phyloP scores from a whole-genome alignment of 2,113 vertebrate species.

The Vanacampus margaritifer region DNA sequence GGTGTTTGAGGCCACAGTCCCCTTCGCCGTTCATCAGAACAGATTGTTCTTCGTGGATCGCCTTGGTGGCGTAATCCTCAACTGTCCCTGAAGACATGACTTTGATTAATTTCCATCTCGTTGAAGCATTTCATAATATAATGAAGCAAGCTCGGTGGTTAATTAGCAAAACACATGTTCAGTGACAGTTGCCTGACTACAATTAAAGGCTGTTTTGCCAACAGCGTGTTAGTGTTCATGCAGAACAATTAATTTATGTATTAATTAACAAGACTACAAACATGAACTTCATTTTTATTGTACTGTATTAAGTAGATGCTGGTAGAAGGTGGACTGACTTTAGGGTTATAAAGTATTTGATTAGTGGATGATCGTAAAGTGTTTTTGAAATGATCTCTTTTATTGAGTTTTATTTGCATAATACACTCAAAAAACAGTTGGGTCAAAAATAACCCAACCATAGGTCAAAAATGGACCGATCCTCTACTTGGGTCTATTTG shows the following conservation, averaged over 20 bases:
- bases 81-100: slow-evolving; percentile 16
- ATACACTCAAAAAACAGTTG: too few species aligned
- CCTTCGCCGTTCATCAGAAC: slow-evolving; percentile 49
- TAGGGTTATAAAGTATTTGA: too few species aligned
- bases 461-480: too few species aligned
- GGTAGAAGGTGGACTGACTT: too few species aligned
- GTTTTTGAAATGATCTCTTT: too few species aligned
- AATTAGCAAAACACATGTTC: background rate
- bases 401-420: too few species aligned
- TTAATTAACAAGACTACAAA: background rate
- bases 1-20: background rate
- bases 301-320: too few species aligned
- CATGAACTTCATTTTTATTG: background rate
- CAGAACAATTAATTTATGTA: background rate
- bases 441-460: too few species aligned
- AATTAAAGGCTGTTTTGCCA: slow-evolving; percentile 7
- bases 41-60: slow-evolving; percentile 13
- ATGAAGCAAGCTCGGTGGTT: background rate
- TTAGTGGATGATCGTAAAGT: too few species aligned
- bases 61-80: slow-evolving; percentile 8
- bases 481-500: too few species aligned
- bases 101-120: slow-evolving; percentile 2
- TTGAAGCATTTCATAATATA: slow-evolving; percentile 2
- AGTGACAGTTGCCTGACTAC: slow-evolving; percentile 6
- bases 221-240: background rate